Percentiles rank a stretch among this genome's conserved stretches.
phyloP scores from a whole-genome alignment of 1,140 invertebrate genomes.

The honey bee (Apis mellifera) region Amel_HAv3.1 CM009937.2:12949001-12949500 shows the following conservation, averaged over 20 bases:
- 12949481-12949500: neutral
- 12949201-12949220: no score
- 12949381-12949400: neutral
- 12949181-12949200: no score
- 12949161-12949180: neutral
- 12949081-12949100: no score
- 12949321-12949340: slow-evolving; percentile 2
- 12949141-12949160: no score
- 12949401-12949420: no score
- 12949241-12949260: neutral
- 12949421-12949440: slow-evolving; percentile 14
- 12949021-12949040: no score
- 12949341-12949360: neutral
- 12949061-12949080: no score
- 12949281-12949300: neutral
- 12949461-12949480: neutral
- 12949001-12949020: no score
- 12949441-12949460: neutral
- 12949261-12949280: slow-evolving; percentile 8
- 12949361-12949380: neutral
- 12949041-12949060: no score
- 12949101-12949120: no score
- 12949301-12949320: neutral
- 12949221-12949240: no score
- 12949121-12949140: no score